Base-by-base conservation (phyloP, 2,113 vertebrate genomes). In the Lepus americanus region DNA sequence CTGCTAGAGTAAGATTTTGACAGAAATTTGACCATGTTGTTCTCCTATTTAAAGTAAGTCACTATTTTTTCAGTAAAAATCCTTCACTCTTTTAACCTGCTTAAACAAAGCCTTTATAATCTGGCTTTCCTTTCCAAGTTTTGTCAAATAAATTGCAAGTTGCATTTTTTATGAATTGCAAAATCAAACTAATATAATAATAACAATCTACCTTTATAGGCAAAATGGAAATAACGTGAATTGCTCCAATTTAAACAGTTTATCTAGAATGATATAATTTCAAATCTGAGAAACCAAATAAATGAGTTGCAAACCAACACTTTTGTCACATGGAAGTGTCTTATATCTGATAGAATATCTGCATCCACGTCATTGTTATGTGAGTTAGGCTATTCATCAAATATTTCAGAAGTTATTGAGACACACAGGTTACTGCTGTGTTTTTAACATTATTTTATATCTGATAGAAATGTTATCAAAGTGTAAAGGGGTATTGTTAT, bases 141-240 rank as follows among this genome's bases (percentile, higher is more conserved):
- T 81, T 36, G 27, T 79, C 77, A 80, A 94, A 92, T 76, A 55
- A 5, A 39, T 7, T 74, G 25, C 36, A 85, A 78, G 64, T 69
- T 95, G 22, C 39, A 69, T 83, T 89, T 95, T 72, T 87, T 95
- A 31, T 85, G 49, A 94, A 61, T 55, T 90, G 25, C 85, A 80
- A 80, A 74, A 96, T 85, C n/a, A 61, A 92, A 85, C 1, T 2
- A 89, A 95, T 74, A 16, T n/a, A 29, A 92, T 61, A 94, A 79
- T 69, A 55, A 67, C 69, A 64, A 23, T 61, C 53, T 96, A 13
- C 73, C 49, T 90, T 80, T 76, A 49, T 82, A 76, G 25, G n/a
- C 49, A 91, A 87, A 79, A 39, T 89, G 69, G n/a, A 92, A 93
- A 88, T 94, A 78, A 91, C 33, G 49, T 76, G 25, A 85, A 70